Percentiles rank a stretch among this genome's conserved stretches.
phyloP scores from a whole-genome alignment of 2,113 vertebrate species.

The Glaucomys volans region DNA sequence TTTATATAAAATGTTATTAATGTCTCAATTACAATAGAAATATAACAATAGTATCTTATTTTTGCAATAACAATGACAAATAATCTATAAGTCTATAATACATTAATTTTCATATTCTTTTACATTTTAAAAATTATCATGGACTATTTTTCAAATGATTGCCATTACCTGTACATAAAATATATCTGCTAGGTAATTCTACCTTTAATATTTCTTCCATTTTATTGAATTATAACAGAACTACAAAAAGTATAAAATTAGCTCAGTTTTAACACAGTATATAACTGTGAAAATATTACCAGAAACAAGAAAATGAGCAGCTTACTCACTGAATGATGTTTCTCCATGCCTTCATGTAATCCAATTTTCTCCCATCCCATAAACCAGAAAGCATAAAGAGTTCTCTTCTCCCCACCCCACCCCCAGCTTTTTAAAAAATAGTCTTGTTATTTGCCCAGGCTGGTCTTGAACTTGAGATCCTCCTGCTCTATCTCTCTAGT shows the following conservation, averaged over 20 bases:
- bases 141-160: not conserved
- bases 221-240: not conserved
- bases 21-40: not conserved
- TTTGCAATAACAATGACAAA: not conserved
- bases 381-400: no score
- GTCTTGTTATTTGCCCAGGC: not conserved
- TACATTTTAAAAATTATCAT: not conserved
- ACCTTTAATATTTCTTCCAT: not conserved
- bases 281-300: not conserved
- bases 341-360: not conserved
- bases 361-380: not conserved
- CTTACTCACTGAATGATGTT: not conserved
- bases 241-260: not conserved
- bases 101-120: not conserved
- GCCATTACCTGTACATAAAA: not conserved
- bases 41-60: no score
- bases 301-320: not conserved
- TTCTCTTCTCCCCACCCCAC: no score
- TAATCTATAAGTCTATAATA: not conserved
- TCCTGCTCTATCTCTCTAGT: not conserved
- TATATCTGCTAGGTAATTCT: not conserved
- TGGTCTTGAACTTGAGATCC: not conserved
- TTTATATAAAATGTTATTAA: constrained; percentile 2
- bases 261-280: not conserved
- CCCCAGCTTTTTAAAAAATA: no score